These are phyloP conservation scores for Drosophila helvetica DNA, from an alignment of 2,888 invertebrate genomes.

Conservation along the genomic window DNA sequence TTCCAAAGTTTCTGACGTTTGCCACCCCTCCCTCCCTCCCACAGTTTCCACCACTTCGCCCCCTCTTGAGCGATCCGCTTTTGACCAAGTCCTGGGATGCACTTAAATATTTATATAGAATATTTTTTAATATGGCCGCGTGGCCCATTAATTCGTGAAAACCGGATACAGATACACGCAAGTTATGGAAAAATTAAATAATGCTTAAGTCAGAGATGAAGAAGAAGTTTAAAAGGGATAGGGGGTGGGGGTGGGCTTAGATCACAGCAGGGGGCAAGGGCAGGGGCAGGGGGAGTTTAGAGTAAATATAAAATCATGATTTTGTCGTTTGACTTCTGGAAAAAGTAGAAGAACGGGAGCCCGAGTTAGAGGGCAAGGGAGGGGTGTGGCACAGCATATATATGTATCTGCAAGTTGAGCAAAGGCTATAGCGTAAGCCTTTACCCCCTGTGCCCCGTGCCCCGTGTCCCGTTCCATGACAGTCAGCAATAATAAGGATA, in stretches of 20 bases:
- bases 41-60: too few species aligned
- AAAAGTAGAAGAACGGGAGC: neutral
- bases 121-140: slow-evolving; percentile 71
- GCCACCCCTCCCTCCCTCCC: neutral
- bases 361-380: too few species aligned
- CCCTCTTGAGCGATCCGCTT: too few species aligned
- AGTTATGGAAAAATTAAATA: slow-evolving; percentile 62
- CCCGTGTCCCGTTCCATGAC: slow-evolving; percentile 22
- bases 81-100: slow-evolving; percentile 44
- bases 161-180: slow-evolving; percentile 31
- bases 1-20: slow-evolving; percentile 73
- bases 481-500: slow-evolving; percentile 67
- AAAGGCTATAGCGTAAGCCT: slow-evolving; percentile 40
- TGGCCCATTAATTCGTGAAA: slow-evolving; percentile 67
- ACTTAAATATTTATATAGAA: slow-evolving; percentile 71
- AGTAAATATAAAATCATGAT: too few species aligned
- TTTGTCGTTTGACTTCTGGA: slow-evolving; percentile 57
- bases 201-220: slow-evolving; percentile 31
- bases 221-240: neutral
- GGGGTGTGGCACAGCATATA: slow-evolving; percentile 30
- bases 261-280: slow-evolving; percentile 22
- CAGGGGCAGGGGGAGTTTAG: too few species aligned
- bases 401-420: slow-evolving; percentile 53
- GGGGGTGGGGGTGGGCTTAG: neutral
- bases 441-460: slow-evolving; percentile 31